phyloP scores from a whole-genome alignment of 2,888 invertebrate genomes.

The Drosophila meridionalis region DNA sequence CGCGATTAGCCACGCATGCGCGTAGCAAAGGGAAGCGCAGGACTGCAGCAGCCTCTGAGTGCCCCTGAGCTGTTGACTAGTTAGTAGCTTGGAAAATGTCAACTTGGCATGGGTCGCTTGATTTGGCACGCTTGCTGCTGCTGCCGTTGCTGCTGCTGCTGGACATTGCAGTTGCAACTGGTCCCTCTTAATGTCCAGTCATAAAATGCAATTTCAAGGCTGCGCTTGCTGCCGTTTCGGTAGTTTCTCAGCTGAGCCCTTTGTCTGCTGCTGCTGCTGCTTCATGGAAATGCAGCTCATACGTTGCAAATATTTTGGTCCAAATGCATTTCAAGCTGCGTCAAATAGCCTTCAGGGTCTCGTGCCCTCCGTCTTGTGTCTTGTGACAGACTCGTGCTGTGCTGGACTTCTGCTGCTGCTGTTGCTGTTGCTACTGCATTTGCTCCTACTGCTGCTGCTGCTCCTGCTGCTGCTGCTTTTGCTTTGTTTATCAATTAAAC shows the following conservation, averaged over 20 bases:
- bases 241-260: conserved; percentile 50
- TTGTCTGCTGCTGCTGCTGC: conserved; percentile 31
- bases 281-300: conserved; percentile 64
- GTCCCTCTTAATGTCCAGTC: conserved; percentile 62
- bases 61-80: conserved; percentile 44
- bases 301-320: conserved; percentile 73
- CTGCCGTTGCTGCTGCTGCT: conserved; percentile 14
- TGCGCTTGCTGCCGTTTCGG: conserved; percentile 63
- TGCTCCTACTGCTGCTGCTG: conserved; percentile 22
- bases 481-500: conserved; percentile 65
- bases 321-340: conserved; percentile 66
- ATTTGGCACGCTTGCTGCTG: conserved; percentile 56
- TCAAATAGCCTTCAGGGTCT: conserved; percentile 46
- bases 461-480: conserved; percentile 12
- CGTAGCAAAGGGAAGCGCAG: conserved; percentile 19
- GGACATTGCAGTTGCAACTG: conserved; percentile 54
- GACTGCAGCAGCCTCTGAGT: neutral
- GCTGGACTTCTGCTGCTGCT: conserved; percentile 21
- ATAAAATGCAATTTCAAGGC: conserved; percentile 76
- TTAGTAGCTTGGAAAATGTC: conserved; percentile 74
- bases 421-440: conserved; percentile 20
- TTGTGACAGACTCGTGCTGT: conserved; percentile 56
- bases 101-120: conserved; percentile 53
- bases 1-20: conserved; percentile 72
- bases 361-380: conserved; percentile 29